phyloP scores from a whole-genome alignment of 2,888 invertebrate species.

The Agrotis exclamationis region DNA sequence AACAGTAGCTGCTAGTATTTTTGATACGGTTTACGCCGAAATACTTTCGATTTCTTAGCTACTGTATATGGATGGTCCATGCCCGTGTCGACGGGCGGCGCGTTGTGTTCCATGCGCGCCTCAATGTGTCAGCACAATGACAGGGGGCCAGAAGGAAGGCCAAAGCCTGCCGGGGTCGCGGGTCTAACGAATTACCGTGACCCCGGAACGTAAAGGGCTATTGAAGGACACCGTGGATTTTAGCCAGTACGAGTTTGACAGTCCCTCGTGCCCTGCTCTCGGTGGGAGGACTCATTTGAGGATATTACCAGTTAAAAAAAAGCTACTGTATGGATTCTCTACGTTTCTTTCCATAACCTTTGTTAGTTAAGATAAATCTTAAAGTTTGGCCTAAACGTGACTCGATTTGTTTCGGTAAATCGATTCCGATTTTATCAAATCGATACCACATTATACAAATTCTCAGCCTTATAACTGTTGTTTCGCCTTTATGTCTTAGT shows the following conservation, averaged over 20 bases:
- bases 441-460: conserved; percentile 2
- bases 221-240: too few species aligned
- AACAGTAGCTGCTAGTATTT: conserved; percentile 48
- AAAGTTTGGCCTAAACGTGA: conserved; percentile 49
- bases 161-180: too few species aligned
- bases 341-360: conserved; percentile 24
- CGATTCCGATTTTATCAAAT: conserved; percentile 13
- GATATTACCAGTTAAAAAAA: too few species aligned
- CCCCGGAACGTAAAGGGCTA: too few species aligned
- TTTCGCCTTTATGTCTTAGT: conserved; percentile 24
- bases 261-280: too few species aligned
- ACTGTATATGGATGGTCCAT: conserved; percentile 1
- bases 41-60: conserved; percentile 60
- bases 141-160: too few species aligned
- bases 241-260: too few species aligned
- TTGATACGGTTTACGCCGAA: conserved; percentile 57
- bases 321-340: conserved; percentile 21
- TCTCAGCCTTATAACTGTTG: conserved; percentile 35
- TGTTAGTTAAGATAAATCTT: conserved; percentile 8
- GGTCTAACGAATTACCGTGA: too few species aligned
- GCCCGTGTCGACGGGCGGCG: too few species aligned
- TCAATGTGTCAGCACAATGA: too few species aligned
- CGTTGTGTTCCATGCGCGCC: too few species aligned
- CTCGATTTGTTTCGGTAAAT: conserved; percentile 46
- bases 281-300: too few species aligned